Base-by-base conservation (phyloP, 2,113 vertebrate genomes). In the Neopipo cinnamomea region DNA sequence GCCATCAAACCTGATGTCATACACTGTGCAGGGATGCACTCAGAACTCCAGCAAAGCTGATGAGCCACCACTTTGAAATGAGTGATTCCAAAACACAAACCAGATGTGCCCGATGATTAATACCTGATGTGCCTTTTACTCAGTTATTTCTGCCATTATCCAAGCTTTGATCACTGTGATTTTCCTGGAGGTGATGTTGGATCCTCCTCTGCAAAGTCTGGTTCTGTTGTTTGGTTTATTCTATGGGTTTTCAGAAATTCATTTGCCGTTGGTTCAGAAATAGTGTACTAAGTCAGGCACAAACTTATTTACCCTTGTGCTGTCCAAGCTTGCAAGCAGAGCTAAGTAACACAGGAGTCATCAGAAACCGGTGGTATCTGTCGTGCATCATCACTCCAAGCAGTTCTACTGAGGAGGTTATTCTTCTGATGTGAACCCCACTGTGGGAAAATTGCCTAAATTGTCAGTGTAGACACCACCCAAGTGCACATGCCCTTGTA, bases 361-460 rank as follows among this genome's bases (percentile, higher is more conserved):
- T 78, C 91, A 73, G 84, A 74, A 85, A 17, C 67, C 39, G 2
- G 70, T 88, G 56, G 46, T 87, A 77, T 72, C 84, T 80, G 67
- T 94, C 71, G 74, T 91, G 79, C 72, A 81, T 59, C 82, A 77
- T 66, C 85, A 50, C 85, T 83, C 58, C 62, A 11, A 53, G 82
- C 85, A 55, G 28, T 23, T 74, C 85, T 89, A 11, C 85, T 21
- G 90, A 25, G 50, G 5, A 92, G 76, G 91, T 67, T 86, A 44
- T 84, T 95, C 83, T 86, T 93, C 91, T 85, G 85, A 46, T 77
- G 78, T 17, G 18, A 83, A 17, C 88, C 93, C 85, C 93, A 74
- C 78, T 72, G 67, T 96, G 96, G 94, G 96, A 96, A 96, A 96
- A 91, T 10, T 67, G 93, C 93, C 87, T 59, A 67, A 94, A 86